A percentile compares a stretch with the other conserved stretches of the same genome.
Conservation (phyloP, 2,888 invertebrate genomes). For the Hesperia comma region DNA sequence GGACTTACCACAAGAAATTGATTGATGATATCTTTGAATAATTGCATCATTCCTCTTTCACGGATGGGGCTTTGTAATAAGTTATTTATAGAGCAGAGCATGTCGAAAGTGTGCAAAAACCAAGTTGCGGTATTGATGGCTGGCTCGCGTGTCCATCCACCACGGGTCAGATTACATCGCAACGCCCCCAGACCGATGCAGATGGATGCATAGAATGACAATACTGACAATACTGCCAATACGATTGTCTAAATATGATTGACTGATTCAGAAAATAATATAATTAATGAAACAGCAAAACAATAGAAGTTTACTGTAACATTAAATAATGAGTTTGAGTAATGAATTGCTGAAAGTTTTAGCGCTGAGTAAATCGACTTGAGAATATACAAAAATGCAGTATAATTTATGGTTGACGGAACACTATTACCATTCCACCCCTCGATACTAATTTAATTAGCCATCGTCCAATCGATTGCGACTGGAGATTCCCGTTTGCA, state of each 20-base stretch:
- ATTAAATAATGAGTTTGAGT: background rate
- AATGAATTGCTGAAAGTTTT: background rate
- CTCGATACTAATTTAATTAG: conserved; percentile 20
- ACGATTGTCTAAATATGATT: conserved; percentile 6
- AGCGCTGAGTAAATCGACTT: background rate
- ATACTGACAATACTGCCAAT: conserved; percentile 30
- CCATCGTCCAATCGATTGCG: conserved; percentile 25
- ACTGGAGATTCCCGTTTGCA: conserved; percentile 17
- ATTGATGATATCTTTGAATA: background rate
- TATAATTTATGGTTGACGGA: background rate
- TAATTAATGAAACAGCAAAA: conserved; percentile 22
- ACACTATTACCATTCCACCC: background rate
- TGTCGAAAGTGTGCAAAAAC: conserved; percentile 19
- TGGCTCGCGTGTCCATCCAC: conserved; percentile 30
- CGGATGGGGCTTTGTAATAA: conserved; percentile 6
- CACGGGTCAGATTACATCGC: conserved; percentile 26
- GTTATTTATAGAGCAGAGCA: conserved; percentile 23
- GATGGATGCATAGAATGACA: conserved; percentile 20
- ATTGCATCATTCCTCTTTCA: conserved; percentile 6
- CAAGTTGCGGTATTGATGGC: conserved; percentile 22
- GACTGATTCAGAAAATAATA: conserved; percentile 14
- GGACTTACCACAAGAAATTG: background rate
- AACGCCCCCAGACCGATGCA: conserved; percentile 17
- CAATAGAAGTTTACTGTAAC: background rate
- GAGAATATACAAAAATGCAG: too few relatives aligned